Conservation (phyloP, 2,888 invertebrate genomes). For the Sthenelais limicola region DNA sequence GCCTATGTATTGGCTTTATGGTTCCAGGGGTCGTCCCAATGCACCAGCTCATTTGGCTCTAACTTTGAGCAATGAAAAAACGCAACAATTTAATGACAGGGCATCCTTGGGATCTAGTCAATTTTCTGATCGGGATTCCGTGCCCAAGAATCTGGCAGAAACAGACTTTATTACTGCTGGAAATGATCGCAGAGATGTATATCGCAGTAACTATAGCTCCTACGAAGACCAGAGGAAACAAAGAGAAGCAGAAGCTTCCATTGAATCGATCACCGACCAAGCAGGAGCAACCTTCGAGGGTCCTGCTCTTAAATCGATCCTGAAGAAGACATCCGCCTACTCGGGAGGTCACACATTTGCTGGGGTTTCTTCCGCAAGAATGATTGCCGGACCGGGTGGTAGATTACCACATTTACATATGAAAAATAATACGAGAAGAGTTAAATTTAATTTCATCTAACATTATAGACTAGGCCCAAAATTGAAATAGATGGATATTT, state of each 20-base stretch:
- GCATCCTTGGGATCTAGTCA: too few species aligned
- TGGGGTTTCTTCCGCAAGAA: not conserved
- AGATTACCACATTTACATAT: slow-evolving; percentile 18
- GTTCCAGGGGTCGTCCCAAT: slow-evolving; percentile 2
- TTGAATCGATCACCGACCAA: not conserved
- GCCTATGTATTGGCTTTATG: slow-evolving; percentile 30
- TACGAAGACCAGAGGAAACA: slow-evolving; percentile 11
- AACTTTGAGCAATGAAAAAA: too few species aligned
- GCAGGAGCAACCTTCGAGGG: not conserved
- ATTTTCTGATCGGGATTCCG: not conserved
- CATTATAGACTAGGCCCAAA: too few species aligned
- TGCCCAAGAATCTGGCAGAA: not conserved
- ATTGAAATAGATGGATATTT: too few species aligned
- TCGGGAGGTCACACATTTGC: not conserved
- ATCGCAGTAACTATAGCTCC: slow-evolving; percentile 17
- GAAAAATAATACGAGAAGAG: too few species aligned
- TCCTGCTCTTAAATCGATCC: not conserved
- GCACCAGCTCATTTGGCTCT: not conserved
- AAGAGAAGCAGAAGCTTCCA: slow-evolving; percentile 4
- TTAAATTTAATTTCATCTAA: too few species aligned
- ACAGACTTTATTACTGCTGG: not conserved
- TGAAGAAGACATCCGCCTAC: slow-evolving; percentile 6
- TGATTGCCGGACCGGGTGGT: not conserved
- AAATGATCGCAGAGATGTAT: not conserved
- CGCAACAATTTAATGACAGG: too few species aligned